Conservation (phyloP, 1,140 invertebrate genomes). For the roundworm (Caenorhabditis elegans) region DNA sequence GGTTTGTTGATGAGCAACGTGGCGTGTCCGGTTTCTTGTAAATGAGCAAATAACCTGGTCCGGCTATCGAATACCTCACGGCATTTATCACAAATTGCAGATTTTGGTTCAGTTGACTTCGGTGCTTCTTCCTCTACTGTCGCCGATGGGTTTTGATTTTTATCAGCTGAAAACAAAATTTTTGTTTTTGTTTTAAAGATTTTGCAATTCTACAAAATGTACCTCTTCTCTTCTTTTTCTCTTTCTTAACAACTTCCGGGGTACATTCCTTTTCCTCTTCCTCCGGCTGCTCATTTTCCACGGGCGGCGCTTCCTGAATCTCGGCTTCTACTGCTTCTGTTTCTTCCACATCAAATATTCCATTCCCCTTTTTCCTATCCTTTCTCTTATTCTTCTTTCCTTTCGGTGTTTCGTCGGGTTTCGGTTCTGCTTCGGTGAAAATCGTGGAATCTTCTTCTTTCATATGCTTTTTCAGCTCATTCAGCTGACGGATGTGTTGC, state of each 20-base stretch:
- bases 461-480: constrained; percentile 65
- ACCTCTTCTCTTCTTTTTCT: constrained; percentile 30
- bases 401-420: background rate
- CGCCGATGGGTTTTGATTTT: background rate
- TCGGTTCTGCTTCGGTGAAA: background rate
- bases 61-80: constrained; percentile 46
- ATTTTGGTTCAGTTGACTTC: constrained; percentile 32
- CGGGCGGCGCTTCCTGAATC: background rate
- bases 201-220: background rate
- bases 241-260: background rate
- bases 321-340: background rate
- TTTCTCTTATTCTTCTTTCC: constrained; percentile 8
- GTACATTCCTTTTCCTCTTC: constrained; percentile 4
- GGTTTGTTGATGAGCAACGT: constrained; percentile 4
- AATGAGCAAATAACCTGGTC: constrained; percentile 44
- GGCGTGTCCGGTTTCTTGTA: constrained; percentile 51
- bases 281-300: background rate
- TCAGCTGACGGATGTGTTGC: constrained; percentile 68
- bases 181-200: background rate
- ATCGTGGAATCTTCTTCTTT: constrained; percentile 62
- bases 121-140: background rate
- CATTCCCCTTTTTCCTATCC: constrained; percentile 6
- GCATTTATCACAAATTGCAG: constrained; percentile 43
- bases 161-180: background rate
- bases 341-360: background rate